Base-by-base conservation (phyloP, 2,888 invertebrate genomes). In the Suillia variegata region DNA sequence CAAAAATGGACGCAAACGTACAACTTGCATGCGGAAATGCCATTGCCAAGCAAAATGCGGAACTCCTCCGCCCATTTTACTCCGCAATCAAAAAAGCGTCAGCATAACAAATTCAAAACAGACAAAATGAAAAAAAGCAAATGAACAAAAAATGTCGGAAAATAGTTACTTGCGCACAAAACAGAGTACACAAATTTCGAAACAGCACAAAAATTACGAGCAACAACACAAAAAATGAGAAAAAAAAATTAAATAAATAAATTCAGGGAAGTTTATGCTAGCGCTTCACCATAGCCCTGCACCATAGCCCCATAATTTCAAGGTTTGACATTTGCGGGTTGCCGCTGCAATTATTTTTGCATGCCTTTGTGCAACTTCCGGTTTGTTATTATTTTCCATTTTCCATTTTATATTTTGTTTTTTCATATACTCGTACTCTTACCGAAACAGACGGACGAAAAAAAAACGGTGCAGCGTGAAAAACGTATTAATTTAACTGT, bases 11-110 rank as follows among this genome's bases (percentile, higher is more conserved):
- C 62, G 62, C 64, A 68, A 68, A 69, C 68, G 61, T 66, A 65
- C 63, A 74, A 77, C 73, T 75, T 74, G 74, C 74, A 76, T 74
- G 74, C 70, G 76, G 76, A 76, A 74, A 76, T 75, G 73, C 67
- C 68, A 70, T 64, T 65, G 42, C 26, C 54, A 54, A 54, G 31
- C 31, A 12, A 6, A 31, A n/a, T n/a, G n/a, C n/a, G n/a, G n/a
- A n/a, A n/a, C n/a, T n/a, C n/a, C n/a, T n/a, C n/a, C n/a, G 6
- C 31, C 31, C 31, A 6, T 31, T 6, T 12, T 12, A 31, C 31
- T 31, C 6, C 6, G 31, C 31, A 31, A 31, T 8, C 22, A 57
- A 58, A 59, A 24, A 24, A 24, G 15, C 64, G 56, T 58, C 45
- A 55, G n/a, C n/a, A n/a, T 8, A 33, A 49, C 47, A n/a, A n/a